Evolutionary conservation across 2,113 vertebrate genomes (phyloP).

Genomic region (Hippocampus mohnikei): DNA sequence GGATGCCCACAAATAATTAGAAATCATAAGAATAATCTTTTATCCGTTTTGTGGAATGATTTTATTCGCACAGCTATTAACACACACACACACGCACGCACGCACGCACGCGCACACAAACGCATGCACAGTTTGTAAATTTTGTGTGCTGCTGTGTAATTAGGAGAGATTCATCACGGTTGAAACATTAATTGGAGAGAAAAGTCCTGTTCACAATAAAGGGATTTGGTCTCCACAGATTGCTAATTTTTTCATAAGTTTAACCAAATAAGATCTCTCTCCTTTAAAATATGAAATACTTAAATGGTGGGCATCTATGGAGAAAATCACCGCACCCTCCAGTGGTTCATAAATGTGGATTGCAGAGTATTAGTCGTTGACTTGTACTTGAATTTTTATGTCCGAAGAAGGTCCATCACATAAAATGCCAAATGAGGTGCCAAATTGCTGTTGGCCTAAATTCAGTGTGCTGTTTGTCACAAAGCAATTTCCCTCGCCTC

Average conservation of each 20-base stretch:
- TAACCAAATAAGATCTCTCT: constrained; percentile 16
- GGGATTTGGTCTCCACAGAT: constrained; percentile 12
- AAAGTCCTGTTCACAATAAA: constrained; percentile 20
- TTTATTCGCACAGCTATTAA: constrained; percentile 31
- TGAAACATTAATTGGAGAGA: constrained; percentile 22
- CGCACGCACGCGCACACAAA: background rate
- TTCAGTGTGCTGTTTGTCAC: background rate
- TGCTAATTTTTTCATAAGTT: constrained; percentile 37
- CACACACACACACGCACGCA: background rate
- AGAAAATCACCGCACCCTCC: constrained; percentile 5
- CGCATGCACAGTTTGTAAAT: constrained; percentile 17
- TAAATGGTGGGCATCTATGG: constrained; percentile 20
- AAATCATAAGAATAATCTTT: constrained; percentile 6
- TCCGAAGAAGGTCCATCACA: constrained; percentile 1
- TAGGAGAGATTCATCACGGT: constrained; percentile 16
- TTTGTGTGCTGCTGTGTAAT: constrained; percentile 14
- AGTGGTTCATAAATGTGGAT: constrained; percentile 7
- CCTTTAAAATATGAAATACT: constrained; percentile 21
- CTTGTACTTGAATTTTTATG: constrained; percentile 9
- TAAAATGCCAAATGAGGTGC: constrained; percentile 16
- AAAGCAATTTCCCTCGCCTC: constrained; percentile 8
- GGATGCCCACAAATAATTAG: background rate
- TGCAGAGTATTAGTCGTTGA: constrained; percentile 5
- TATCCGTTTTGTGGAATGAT: constrained; percentile 5
- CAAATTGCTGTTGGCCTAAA: constrained; percentile 6